Conservation (phyloP, 2,888 invertebrate genomes). For the Erebia epiphron region DNA sequence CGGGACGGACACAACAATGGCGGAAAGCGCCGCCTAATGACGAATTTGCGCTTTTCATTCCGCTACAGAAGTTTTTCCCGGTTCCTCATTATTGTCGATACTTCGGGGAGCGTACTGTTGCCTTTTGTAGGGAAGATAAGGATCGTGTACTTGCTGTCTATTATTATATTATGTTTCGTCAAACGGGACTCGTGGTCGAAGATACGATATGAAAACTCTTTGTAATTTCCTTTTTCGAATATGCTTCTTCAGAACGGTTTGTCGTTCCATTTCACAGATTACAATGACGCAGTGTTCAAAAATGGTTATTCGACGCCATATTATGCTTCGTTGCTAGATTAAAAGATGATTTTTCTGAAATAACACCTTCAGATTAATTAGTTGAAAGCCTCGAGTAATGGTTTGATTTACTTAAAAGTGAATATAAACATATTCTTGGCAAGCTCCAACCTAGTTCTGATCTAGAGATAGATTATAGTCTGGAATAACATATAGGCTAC, state of each 20-base stretch:
- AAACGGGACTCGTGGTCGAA: conserved; percentile 32
- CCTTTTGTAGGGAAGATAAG: conserved; percentile 70
- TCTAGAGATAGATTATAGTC: no score
- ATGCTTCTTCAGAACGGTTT: conserved; percentile 17
- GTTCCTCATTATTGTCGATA: conserved; percentile 81
- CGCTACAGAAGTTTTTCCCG: conserved; percentile 83
- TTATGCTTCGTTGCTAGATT: not conserved
- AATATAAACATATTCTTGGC: no score
- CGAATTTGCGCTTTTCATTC: conserved; percentile 84
- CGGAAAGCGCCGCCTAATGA: conserved; percentile 82
- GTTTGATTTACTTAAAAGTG: not conserved
- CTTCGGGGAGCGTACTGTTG: conserved; percentile 72
- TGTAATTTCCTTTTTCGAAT: conserved; percentile 37
- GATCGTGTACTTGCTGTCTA: conserved; percentile 60
- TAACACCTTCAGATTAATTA: no score
- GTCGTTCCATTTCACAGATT: conserved; percentile 16
- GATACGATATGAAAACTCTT: conserved; percentile 34
- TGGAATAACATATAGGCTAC: no score
- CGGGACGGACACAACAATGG: conserved; percentile 72
- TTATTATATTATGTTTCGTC: conserved; percentile 42
- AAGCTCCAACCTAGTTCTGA: no score
- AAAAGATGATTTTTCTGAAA: not conserved
- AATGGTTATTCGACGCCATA: conserved; percentile 4
- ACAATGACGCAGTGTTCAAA: conserved; percentile 13
- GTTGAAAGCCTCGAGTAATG: not conserved